phyloP scores from a whole-genome alignment of 37 sponge, comb jelly and placozoan genomes.

The Crambe crambe region DNA sequence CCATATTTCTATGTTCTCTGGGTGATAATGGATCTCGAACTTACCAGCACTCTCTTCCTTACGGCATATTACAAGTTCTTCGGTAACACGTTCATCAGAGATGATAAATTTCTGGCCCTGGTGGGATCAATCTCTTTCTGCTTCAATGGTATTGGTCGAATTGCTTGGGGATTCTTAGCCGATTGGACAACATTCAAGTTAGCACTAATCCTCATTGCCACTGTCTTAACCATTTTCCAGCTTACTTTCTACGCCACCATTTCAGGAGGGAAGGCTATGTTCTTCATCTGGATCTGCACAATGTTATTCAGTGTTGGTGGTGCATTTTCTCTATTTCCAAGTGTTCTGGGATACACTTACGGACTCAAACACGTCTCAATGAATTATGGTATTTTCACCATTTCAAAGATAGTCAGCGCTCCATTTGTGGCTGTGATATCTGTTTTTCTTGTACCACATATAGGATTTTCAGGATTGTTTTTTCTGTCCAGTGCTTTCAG shows the following conservation, averaged over 20 bases:
- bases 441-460: neutral
- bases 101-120: constrained; percentile 70
- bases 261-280: constrained; percentile 34
- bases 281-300: constrained; percentile 71
- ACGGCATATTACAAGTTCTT: constrained; percentile 68
- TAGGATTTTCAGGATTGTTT: neutral
- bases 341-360: constrained; percentile 49
- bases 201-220: constrained; percentile 34
- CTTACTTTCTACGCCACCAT: constrained; percentile 39
- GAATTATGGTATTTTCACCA: constrained; percentile 78
- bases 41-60: constrained; percentile 44
- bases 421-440: constrained; percentile 26
- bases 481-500: neutral
- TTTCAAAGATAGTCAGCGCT: constrained; percentile 33
- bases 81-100: constrained; percentile 27
- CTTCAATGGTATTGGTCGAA: constrained; percentile 65
- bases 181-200: constrained; percentile 58
- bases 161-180: constrained; percentile 70
- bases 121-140: constrained; percentile 36
- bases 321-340: constrained; percentile 67
- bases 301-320: constrained; percentile 91
- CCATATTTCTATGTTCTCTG: constrained; percentile 77
- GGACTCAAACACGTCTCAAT: constrained; percentile 50
- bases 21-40: constrained; percentile 51
- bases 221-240: constrained; percentile 16